Base-by-base conservation (phyloP, 2,113 vertebrate genomes). In the Prunella fulvescens region DNA sequence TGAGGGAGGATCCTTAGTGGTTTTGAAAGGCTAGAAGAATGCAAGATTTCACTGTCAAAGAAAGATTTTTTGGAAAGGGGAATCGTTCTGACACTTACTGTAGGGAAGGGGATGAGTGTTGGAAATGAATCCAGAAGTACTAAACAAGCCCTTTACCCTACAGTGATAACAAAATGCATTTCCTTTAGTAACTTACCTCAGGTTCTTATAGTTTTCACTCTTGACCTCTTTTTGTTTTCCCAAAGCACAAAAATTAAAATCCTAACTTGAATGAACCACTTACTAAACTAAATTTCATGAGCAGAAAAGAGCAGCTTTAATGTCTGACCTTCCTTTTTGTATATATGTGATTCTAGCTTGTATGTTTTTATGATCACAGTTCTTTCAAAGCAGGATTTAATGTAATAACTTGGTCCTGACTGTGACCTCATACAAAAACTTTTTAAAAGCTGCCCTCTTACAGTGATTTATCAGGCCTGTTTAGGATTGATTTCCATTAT, bases 401-500 rank as follows among this genome's bases (percentile, higher is more conserved):
- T 88, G 40, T 67, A 88, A 44, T 84, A 90, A 71, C 79, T 83
- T 86, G 69, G 76, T 95, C 60, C 60, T 94, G 65, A 48, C 56
- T 84, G 92, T 90, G 56, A 64, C 44, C 60, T 83, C 48, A 12
- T 45, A 66, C n/a, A 67, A 90, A 94, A 95, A 90, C 53, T 96
- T 96, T 96, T 20, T 26, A 84, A 81, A 92, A 86, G 47, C 71
- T 81, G 57, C 31, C 40, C n/a, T 88, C 69, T 71, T 78, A 62
- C 28, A 70, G 71, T 10, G 5, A 93, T 95, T 88, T 93, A 76
- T 92, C 92, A 72, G 74, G 76, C 80, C 80, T 57, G 11, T 69
- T 97, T 88, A 74, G 82, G 53, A 93, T 94, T 94, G 72, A 93
- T 96, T 95, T 94, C 86, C 44, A 45, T 92, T 81, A 74, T 78